Percentiles rank a stretch among this genome's conserved stretches.
These are phyloP conservation scores for Hephaestus fuliginosus DNA, from an alignment of 2,797 vertebrate species.

Conservation along the genomic window DNA sequence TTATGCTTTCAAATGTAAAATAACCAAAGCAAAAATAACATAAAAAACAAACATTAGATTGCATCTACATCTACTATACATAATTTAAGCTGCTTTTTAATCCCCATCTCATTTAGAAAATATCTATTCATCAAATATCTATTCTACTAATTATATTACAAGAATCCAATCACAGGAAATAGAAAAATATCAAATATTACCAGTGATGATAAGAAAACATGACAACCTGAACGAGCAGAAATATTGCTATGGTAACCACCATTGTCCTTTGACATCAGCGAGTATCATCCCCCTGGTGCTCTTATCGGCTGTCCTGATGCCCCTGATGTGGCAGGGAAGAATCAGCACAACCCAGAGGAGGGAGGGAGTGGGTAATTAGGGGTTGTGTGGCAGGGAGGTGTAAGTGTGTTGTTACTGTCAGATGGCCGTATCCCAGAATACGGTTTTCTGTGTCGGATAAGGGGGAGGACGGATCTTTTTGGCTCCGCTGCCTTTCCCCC, in stretches of 20 bases:
- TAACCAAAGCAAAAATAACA: slow-evolving; percentile 76
- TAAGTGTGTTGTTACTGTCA: slow-evolving; percentile 81
- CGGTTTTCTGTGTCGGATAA: slow-evolving; percentile 95
- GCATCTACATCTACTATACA: slow-evolving; percentile 86
- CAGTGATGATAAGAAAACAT: slow-evolving; percentile 88
- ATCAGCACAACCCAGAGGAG: slow-evolving; percentile 61
- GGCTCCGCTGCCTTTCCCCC: slow-evolving; percentile 91
- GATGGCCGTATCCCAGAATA: slow-evolving; percentile 99
- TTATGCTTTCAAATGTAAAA: slow-evolving; percentile 83
- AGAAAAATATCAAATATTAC: slow-evolving; percentile 92
- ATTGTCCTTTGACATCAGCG: slow-evolving; percentile 83
- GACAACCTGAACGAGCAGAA: slow-evolving; percentile 87
- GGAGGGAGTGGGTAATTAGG: slow-evolving; percentile 54
- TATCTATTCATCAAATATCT: slow-evolving; percentile 90
- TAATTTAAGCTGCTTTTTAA: slow-evolving; percentile 83
- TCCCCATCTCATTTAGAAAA: slow-evolving; percentile 87
- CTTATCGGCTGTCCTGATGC: slow-evolving; percentile 59
- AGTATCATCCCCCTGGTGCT: slow-evolving; percentile 66
- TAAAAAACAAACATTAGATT: slow-evolving; percentile 81
- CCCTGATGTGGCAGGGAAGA: slow-evolving; percentile 62
- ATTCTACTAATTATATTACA: slow-evolving; percentile 87
- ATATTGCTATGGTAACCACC: slow-evolving; percentile 88
- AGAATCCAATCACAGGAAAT: slow-evolving; percentile 86
- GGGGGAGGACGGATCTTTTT: slow-evolving; percentile 97
- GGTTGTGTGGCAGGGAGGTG: slow-evolving; percentile 61